Evolutionary conservation across 2,888 invertebrate species (phyloP).

Genomic region (Sialis fuliginosa): DNA sequence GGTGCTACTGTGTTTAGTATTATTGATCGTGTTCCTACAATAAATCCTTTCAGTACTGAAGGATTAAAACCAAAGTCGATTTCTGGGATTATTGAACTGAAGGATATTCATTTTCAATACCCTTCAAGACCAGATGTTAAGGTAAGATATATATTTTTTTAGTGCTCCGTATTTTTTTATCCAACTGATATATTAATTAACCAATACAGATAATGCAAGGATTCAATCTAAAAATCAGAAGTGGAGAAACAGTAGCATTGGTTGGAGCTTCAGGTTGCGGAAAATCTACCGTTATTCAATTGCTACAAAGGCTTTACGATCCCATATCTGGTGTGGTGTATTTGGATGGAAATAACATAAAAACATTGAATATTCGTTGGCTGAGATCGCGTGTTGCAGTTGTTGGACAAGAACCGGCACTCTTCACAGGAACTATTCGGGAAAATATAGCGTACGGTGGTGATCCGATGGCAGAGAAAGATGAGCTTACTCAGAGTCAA

Average conservation of each 20-base stretch:
- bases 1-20: slow-evolving; percentile 54
- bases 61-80: slow-evolving; percentile 38
- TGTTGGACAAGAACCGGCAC: slow-evolving; percentile 74
- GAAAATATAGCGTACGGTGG: slow-evolving; percentile 72
- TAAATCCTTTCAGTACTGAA: slow-evolving; percentile 45
- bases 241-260: slow-evolving; percentile 52
- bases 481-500: slow-evolving; percentile 38
- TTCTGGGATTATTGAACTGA: slow-evolving; percentile 47
- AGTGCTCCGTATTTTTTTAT: no score
- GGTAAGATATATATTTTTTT: slow-evolving; percentile 22
- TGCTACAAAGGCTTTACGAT: slow-evolving; percentile 60
- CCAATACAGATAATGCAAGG: slow-evolving; percentile 43
- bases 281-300: slow-evolving; percentile 63
- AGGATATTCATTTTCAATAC: slow-evolving; percentile 53
- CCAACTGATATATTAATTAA: no score
- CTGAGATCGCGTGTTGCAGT: slow-evolving; percentile 62
- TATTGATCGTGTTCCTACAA: slow-evolving; percentile 50
- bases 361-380: slow-evolving; percentile 52
- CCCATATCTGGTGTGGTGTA: slow-evolving; percentile 35
- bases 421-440: slow-evolving; percentile 64
- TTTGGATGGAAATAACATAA: slow-evolving; percentile 43
- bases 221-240: slow-evolving; percentile 37
- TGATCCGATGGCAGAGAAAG: slow-evolving; percentile 40
- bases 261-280: slow-evolving; percentile 66
- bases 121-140: slow-evolving; percentile 57